Evolutionary conservation across 2,888 invertebrate species (phyloP), one percentile per base, ranked within the genome.

Genomic region (Parapristionchus giblindavisi): DNA sequence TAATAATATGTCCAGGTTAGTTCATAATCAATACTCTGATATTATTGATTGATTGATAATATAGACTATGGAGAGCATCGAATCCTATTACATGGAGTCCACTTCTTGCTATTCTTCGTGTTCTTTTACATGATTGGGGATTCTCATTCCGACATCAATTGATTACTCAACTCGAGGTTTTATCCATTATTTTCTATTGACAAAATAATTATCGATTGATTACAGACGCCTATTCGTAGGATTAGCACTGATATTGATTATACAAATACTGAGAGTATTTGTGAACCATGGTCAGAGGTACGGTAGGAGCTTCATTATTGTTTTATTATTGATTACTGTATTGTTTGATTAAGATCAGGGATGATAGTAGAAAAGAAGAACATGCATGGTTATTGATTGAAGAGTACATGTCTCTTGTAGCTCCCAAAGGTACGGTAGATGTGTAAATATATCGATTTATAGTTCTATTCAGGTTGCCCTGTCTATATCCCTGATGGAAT

Each of bases 61-160:
- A n/a, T n/a, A n/a, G n/a, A n/a, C n/a, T n/a, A n/a, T n/a, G n/a
- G n/a, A n/a, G n/a, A n/a, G n/a, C n/a, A n/a, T n/a, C n/a, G n/a
- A n/a, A n/a, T n/a, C n/a, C n/a, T n/a, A n/a, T n/a, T n/a, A n/a
- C n/a, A n/a, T 48, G 48, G 11, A 21, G 11, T 48, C 21, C 48
- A 11, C 48, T 68, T n/a, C 51, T 68, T 8, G 43, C 14, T 21
- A 21, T 68, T 0, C 32, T 68, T 8, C 68, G 68, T 0, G 8
- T 68, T 11, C 68, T 68, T 1, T 52, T 68, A 11, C 68, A 52
- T 21, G 27, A 68, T n/a, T 68, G 68, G 68, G 68, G 68, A 68
- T 68, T 68, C 68, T 52, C 68, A 24, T 68, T 38, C 34, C 51
- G 36, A 52, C 51, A 38, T 1, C 68, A 68, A 27, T 17, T 68